Percentiles rank a stretch among this genome's conserved stretches.
These are phyloP conservation scores for Patiria miniata DNA, from an alignment of 35 echinoderm and acorn worm species.

Conservation along the genomic window DNA sequence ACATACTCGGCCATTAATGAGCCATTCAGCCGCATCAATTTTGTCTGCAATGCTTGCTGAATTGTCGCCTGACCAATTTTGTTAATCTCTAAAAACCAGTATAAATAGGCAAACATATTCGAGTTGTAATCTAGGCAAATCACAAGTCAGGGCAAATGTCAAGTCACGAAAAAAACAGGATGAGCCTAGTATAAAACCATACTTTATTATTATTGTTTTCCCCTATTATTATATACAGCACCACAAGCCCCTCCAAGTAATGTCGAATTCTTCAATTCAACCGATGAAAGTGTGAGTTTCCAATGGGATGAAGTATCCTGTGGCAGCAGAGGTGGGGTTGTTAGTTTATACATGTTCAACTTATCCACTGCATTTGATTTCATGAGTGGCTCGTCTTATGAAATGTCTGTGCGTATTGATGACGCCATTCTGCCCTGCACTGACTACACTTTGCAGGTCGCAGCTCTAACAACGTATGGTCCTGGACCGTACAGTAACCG, in stretches of 20 bases:
- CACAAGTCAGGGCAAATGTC: too few species aligned
- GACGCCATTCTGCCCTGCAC: conserved; percentile 45
- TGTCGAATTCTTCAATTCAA: background rate
- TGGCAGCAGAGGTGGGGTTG: conserved; percentile 31
- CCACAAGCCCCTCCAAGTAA: background rate
- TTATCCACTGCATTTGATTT: background rate
- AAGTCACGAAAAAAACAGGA: too few species aligned
- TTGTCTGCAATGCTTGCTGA: too few species aligned
- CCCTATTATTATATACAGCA: too few species aligned
- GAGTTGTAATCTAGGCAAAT: too few species aligned
- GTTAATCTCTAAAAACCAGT: too few species aligned
- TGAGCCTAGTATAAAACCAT: too few species aligned
- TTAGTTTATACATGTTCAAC: conserved; percentile 29
- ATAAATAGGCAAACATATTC: too few species aligned
- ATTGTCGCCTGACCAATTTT: too few species aligned
- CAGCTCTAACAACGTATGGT: conserved; percentile 24
- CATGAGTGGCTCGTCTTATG: background rate
- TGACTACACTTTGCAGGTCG: conserved; percentile 35
- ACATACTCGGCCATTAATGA: too few species aligned
- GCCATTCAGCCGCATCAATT: too few species aligned
- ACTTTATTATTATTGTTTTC: too few species aligned
- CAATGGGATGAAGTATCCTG: conserved; percentile 47
- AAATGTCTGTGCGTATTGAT: background rate
- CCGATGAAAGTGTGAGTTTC: background rate
- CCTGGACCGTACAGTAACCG: conserved; percentile 24